Conservation (phyloP, 2,888 invertebrate genomes). For the Merodon equestris region DNA sequence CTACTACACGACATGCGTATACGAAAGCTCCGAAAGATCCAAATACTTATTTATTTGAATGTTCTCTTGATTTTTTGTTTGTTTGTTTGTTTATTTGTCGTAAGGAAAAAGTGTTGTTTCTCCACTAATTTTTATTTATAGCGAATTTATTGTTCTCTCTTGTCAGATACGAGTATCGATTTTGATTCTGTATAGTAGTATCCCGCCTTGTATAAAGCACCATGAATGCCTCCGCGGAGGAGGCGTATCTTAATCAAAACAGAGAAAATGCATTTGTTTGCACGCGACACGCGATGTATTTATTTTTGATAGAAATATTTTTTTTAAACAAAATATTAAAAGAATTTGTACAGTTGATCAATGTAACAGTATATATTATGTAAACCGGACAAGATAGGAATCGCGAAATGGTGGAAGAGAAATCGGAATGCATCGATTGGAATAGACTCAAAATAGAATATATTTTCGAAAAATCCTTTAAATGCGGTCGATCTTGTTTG, state of each 20-base stretch:
- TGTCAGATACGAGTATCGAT: not conserved
- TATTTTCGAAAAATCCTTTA: no score
- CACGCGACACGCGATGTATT: slow-evolving; percentile 53
- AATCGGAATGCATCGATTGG: slow-evolving; percentile 1
- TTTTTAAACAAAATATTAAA: slow-evolving; percentile 11
- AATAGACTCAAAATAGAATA: no score
- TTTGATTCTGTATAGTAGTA: no score
- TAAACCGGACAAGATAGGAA: slow-evolving; percentile 16
- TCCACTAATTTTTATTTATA: slow-evolving; percentile 29
- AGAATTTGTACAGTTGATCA: slow-evolving; percentile 37
- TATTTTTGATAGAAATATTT: slow-evolving; percentile 66
- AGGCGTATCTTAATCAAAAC: slow-evolving; percentile 20
- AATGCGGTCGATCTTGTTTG: no score
- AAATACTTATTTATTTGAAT: slow-evolving; percentile 57
- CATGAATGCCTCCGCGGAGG: slow-evolving; percentile 29
- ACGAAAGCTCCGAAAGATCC: no score
- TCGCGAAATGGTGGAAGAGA: slow-evolving; percentile 10
- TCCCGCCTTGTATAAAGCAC: slow-evolving; percentile 50
- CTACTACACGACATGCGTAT: no score
- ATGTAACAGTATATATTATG: slow-evolving; percentile 14
- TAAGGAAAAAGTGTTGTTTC: slow-evolving; percentile 19
- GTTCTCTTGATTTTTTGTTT: slow-evolving; percentile 23
- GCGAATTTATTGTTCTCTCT: slow-evolving; percentile 23
- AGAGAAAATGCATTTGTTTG: slow-evolving; percentile 52
- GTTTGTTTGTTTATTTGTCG: slow-evolving; percentile 25